phyloP scores from a whole-genome alignment of 2,797 vertebrate genomes.

The Botia kubotai region DNA sequence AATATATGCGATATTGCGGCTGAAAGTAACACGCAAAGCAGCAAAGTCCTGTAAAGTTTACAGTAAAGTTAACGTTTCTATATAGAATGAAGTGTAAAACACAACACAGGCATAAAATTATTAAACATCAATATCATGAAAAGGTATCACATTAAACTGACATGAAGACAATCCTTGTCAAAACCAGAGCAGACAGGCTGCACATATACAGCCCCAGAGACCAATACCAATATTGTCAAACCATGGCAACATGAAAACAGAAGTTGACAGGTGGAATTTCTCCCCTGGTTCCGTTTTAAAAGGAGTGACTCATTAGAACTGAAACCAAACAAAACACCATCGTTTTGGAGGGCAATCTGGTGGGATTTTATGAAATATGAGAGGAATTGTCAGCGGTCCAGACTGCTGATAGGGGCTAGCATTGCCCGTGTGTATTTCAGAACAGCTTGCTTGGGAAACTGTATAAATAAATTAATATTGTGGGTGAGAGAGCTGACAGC shows the following conservation, averaged over 20 bases:
- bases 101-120: not conserved
- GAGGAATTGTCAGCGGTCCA: constrained; percentile 16
- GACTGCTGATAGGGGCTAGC: not conserved
- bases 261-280: constrained; percentile 19
- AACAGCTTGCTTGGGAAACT: constrained; percentile 33
- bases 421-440: constrained; percentile 28
- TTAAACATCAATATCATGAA: constrained; percentile 18
- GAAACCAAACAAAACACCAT: not conserved
- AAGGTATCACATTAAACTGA: constrained; percentile 1
- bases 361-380: constrained; percentile 1
- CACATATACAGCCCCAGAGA: constrained; percentile 6
- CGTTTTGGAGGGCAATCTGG: not conserved
- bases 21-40: constrained; percentile 61
- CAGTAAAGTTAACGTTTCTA: constrained; percentile 56
- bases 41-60: constrained; percentile 47
- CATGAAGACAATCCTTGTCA: constrained; percentile 20
- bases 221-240: constrained; percentile 30
- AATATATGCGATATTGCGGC: constrained; percentile 36
- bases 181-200: constrained; percentile 25
- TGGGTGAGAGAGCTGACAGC: constrained; percentile 43
- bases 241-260: constrained; percentile 35
- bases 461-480: constrained; percentile 41
- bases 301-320: constrained; percentile 9
- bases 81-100: constrained; percentile 16
- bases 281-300: not conserved